Percentiles rank a stretch among this genome's conserved stretches.
phyloP scores from a whole-genome alignment of 1,140 invertebrate species.

The Ylistrum balloti region DNA sequence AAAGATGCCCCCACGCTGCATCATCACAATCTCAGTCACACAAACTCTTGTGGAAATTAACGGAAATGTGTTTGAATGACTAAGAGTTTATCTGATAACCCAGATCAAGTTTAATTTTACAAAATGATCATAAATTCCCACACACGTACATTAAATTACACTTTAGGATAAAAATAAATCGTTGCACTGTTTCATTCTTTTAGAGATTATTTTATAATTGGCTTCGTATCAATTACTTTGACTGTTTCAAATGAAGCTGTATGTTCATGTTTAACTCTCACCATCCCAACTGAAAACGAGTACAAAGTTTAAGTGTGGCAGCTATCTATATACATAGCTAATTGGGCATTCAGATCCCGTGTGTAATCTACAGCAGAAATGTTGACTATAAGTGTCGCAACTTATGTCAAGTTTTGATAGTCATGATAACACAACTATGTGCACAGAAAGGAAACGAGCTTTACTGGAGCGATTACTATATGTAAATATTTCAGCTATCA shows the following conservation, averaged over 20 bases:
- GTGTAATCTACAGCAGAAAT: not conserved
- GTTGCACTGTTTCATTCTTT: not conserved
- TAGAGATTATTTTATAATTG: not conserved
- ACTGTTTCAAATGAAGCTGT: not conserved
- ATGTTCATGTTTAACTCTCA: not conserved
- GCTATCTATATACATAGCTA: not conserved
- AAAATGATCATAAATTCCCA: not conserved
- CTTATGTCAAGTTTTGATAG: slow-evolving; percentile 34
- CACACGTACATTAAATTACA: slow-evolving; percentile 27
- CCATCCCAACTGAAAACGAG: not conserved
- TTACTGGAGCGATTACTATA: too few species aligned
- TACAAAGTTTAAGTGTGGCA: slow-evolving; percentile 15
- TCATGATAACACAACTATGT: not conserved
- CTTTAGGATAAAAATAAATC: not conserved
- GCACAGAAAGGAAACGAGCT: not conserved
- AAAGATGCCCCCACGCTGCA: not conserved
- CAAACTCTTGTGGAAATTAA: not conserved
- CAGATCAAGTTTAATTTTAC: slow-evolving; percentile 4
- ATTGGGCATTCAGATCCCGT: slow-evolving; percentile 3
- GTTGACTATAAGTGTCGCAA: slow-evolving; percentile 28
- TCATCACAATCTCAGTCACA: not conserved
- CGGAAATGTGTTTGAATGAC: not conserved
- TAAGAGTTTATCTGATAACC: not conserved
- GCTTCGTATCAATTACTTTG: not conserved
- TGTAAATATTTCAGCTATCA: not conserved